phyloP scores from a whole-genome alignment of 2,888 invertebrate species.

The Thera britannica region DNA sequence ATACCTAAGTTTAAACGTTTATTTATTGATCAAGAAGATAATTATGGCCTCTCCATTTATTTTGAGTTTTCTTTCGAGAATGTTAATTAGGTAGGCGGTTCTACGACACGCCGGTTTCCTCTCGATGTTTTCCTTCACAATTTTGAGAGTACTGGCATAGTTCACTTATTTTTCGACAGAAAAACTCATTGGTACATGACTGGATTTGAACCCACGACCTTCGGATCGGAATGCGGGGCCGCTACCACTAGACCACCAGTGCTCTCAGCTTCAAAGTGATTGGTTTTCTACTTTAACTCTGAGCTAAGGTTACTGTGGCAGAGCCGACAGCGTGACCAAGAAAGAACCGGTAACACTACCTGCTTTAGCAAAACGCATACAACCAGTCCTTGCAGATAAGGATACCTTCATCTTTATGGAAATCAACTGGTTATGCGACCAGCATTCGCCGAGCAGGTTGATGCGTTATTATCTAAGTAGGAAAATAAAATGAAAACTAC shows the following conservation, averaged over 20 bases:
- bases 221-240: too few species aligned
- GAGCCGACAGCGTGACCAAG: neutral
- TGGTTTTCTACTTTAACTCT: too few species aligned
- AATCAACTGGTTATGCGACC: conserved; percentile 40
- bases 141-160: too few species aligned
- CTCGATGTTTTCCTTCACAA: too few species aligned
- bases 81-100: neutral
- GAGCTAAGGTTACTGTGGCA: too few species aligned
- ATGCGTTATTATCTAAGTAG: conserved; percentile 40
- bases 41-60: neutral
- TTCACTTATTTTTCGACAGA: too few species aligned
- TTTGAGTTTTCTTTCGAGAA: neutral
- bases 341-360: conserved; percentile 19
- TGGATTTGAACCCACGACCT: too few species aligned
- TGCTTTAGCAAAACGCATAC: conserved; percentile 42
- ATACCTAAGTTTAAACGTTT: neutral
- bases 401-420: conserved; percentile 45
- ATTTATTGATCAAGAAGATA: neutral
- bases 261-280: too few species aligned
- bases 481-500: neutral
- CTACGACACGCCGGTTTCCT: too few species aligned
- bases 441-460: conserved; percentile 26
- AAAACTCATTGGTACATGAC: too few species aligned
- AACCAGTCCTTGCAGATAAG: conserved; percentile 43
- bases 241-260: too few species aligned